Evolutionary conservation across 2,888 invertebrate species (phyloP).

Genomic region (Seira ritae): DNA sequence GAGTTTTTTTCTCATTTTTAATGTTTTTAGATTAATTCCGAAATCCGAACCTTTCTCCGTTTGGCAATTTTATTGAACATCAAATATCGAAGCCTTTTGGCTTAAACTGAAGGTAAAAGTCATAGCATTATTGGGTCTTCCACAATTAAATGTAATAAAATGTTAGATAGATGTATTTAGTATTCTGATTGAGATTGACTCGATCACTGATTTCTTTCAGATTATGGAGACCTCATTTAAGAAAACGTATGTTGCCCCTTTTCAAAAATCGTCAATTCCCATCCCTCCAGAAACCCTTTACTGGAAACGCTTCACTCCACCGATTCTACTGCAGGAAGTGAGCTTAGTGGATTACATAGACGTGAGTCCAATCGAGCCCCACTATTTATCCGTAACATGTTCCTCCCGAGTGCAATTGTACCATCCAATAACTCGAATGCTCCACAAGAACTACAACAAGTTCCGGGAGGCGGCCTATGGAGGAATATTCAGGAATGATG

Average conservation of each 20-base stretch:
- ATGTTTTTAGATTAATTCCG: too few species aligned
- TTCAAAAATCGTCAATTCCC: conserved; percentile 82
- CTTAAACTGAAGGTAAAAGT: too few species aligned
- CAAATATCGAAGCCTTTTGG: too few species aligned
- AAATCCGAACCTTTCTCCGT: too few species aligned
- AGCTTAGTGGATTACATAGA: conserved; percentile 94
- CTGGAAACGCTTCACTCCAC: conserved; percentile 91
- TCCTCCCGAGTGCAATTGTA: conserved; percentile 89
- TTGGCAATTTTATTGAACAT: too few species aligned
- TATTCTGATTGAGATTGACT: too few species aligned
- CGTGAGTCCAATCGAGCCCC: conserved; percentile 91
- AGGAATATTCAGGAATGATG: conserved; percentile 88
- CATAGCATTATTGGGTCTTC: too few species aligned
- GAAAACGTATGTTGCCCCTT: conserved; percentile 83
- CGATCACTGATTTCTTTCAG: too few species aligned
- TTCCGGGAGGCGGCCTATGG: conserved; percentile 91
- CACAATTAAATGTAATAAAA: too few species aligned
- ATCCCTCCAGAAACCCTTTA: conserved; percentile 87
- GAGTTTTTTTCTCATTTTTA: too few species aligned
- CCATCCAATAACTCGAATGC: conserved; percentile 89
- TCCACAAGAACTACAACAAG: conserved; percentile 87
- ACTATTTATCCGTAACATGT: conserved; percentile 94
- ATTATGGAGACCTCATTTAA: conserved; percentile 78
- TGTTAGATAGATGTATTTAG: too few species aligned
- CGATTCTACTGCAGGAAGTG: conserved; percentile 93